Conservation (phyloP, 2,888 invertebrate species). For the Noctuana brunneofusca region DNA sequence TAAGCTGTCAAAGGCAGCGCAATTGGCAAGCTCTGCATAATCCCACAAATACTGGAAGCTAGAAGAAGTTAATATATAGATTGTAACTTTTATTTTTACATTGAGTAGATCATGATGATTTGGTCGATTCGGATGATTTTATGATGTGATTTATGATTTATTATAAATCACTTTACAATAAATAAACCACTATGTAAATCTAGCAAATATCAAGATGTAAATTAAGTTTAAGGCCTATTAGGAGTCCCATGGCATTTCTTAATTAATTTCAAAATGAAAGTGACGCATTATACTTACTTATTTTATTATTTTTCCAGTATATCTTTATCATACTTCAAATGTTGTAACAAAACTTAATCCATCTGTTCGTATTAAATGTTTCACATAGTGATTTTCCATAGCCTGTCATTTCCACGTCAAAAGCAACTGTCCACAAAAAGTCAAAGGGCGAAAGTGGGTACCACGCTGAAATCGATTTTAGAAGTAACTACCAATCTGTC, state of each 20-base stretch:
- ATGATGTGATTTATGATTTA: too few relatives aligned
- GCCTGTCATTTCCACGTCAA: constrained; percentile 44
- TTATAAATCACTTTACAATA: too few relatives aligned
- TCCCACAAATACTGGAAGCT: constrained; percentile 12
- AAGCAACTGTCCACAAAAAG: constrained; percentile 53
- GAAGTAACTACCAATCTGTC: constrained; percentile 44
- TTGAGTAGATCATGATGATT: not conserved
- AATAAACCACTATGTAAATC: too few relatives aligned
- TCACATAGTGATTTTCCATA: not conserved
- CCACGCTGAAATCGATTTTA: constrained; percentile 49
- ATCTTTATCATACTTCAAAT: too few relatives aligned
- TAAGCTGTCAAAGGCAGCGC: constrained; percentile 28
- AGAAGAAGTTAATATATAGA: constrained; percentile 19
- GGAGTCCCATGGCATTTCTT: too few relatives aligned
- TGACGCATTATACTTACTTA: too few relatives aligned
- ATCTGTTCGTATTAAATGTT: not conserved
- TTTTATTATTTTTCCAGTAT: too few relatives aligned
- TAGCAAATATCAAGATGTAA: too few relatives aligned
- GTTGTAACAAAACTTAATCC: not conserved
- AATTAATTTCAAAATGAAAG: too few relatives aligned
- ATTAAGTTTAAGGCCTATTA: too few relatives aligned
- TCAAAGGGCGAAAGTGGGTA: constrained; percentile 50
- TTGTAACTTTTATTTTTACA: constrained; percentile 6
- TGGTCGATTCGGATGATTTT: too few relatives aligned
- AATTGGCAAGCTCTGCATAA: constrained; percentile 25